Evolutionary conservation across 2,797 vertebrate genomes (phyloP).

Genomic region (Triplophysa yarkandensis): DNA sequence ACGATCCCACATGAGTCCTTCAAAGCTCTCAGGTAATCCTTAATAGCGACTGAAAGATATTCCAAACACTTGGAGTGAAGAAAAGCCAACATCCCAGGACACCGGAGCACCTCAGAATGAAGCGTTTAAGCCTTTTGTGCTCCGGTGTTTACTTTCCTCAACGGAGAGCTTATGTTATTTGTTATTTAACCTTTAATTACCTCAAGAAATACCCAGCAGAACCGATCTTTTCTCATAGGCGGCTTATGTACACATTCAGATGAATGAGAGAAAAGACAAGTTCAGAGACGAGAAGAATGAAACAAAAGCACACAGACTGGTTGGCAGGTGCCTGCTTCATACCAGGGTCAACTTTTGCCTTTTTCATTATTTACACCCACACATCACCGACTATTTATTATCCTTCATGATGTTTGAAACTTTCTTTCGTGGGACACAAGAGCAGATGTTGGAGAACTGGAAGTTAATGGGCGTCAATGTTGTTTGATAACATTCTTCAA

Average conservation of each 20-base stretch:
- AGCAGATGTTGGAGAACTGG: no score
- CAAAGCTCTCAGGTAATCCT: conserved; percentile 6
- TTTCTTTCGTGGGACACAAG: no score
- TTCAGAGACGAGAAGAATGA: background rate
- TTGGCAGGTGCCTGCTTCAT: background rate
- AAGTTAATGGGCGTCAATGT: no score
- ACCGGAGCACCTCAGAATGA: background rate
- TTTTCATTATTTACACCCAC: no score
- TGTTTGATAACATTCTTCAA: no score
- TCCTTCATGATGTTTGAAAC: no score
- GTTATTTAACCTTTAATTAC: conserved; percentile 15
- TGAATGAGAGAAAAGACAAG: conserved; percentile 1
- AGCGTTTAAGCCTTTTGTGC: background rate
- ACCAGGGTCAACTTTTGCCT: background rate
- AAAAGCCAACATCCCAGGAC: conserved; percentile 13
- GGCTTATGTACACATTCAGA: conserved; percentile 1
- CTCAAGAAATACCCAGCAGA: conserved; percentile 7
- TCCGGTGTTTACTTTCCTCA: conserved; percentile 2
- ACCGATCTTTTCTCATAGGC: background rate
- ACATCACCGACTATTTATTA: no score
- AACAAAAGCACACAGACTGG: background rate
- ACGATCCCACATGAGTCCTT: background rate
- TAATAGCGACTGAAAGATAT: conserved; percentile 3
- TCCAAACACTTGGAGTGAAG: conserved; percentile 10
- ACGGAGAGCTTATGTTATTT: conserved; percentile 29